Conservation (phyloP, 2,888 invertebrate species). For the Cephus nigrinus region DNA sequence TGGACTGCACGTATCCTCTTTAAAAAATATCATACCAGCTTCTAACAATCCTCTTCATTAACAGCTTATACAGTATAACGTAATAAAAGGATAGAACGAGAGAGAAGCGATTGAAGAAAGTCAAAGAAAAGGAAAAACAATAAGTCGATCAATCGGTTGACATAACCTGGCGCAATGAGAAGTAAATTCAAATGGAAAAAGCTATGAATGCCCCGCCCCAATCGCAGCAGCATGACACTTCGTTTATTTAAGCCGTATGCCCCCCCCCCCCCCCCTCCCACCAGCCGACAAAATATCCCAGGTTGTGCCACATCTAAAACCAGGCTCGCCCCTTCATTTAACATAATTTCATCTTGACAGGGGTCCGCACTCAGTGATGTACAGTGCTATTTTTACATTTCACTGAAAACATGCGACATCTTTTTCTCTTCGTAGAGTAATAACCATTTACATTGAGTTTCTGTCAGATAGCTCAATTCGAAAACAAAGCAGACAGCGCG, state of each 20-base stretch:
- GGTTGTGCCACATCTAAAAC: neutral
- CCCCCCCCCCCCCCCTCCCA: too few species aligned
- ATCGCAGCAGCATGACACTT: neutral
- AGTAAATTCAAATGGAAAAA: neutral
- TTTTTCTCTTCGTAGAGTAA: neutral
- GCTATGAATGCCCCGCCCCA: neutral
- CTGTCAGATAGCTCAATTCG: neutral
- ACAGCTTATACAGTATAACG: neutral
- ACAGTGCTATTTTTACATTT: neutral
- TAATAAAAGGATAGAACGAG: neutral
- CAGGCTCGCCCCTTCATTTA: neutral
- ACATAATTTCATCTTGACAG: neutral
- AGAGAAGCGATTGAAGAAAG: neutral
- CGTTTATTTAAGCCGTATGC: neutral
- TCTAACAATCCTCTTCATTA: neutral
- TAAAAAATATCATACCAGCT: neutral
- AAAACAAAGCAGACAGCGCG: neutral
- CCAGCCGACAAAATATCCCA: neutral
- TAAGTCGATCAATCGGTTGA: neutral
- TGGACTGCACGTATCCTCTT: neutral
- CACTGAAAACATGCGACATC: neutral
- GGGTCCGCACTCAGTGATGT: neutral
- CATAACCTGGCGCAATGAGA: neutral
- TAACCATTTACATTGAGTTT: neutral
- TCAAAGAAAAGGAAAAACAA: slow-evolving; percentile 7